Conservation (phyloP, 1,140 invertebrate species). For the Wasmannia auropunctata region DNA sequence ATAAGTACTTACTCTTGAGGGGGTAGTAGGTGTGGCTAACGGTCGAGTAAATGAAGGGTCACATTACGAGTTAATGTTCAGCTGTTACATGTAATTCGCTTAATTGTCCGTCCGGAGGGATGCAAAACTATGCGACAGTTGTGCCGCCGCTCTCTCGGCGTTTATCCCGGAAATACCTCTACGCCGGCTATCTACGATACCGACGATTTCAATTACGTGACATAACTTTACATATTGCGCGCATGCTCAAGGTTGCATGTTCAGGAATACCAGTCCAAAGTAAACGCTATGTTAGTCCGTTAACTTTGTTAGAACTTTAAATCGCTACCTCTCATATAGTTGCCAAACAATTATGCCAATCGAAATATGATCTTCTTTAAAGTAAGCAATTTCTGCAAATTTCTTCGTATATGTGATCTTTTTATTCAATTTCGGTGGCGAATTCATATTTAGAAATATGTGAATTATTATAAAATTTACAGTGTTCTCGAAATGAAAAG, state of each 20-base stretch:
- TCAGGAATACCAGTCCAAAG: conserved; percentile 2
- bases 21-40: conserved; percentile 81
- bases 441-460: background rate
- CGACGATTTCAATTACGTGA: conserved; percentile 55
- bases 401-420: background rate
- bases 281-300: background rate
- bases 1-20: conserved; percentile 73
- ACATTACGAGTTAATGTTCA: conserved; percentile 85
- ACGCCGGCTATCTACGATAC: conserved; percentile 31
- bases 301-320: conserved; percentile 8
- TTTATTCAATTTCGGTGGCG: background rate
- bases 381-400: background rate
- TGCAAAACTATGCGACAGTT: conserved; percentile 78
- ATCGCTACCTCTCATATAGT: background rate
- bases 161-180: conserved; percentile 42
- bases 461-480: background rate
- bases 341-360: background rate
- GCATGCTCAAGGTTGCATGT: conserved; percentile 22
- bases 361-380: conserved; percentile 1
- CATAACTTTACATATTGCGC: conserved; percentile 50
- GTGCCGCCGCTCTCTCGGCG: conserved; percentile 55
- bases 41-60: conserved; percentile 85
- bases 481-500: background rate
- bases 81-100: conserved; percentile 85
- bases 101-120: conserved; percentile 81